phyloP scores from a whole-genome alignment of 2,797 vertebrate genomes.

The Molossus alvarezi region DNA sequence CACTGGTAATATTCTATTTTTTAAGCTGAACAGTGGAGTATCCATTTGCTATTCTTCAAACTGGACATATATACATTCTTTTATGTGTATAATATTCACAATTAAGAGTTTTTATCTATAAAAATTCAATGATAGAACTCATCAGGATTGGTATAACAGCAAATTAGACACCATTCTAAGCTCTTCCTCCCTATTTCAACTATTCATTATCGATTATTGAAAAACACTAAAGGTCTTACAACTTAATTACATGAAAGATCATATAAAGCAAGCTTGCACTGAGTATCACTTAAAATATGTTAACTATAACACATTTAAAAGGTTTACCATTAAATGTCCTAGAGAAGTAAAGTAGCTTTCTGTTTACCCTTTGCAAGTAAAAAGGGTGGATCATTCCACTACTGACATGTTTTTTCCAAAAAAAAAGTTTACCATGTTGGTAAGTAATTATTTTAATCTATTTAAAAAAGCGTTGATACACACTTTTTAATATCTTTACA shows the following conservation, averaged over 20 bases:
- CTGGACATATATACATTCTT: not conserved
- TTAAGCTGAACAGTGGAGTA: not conserved
- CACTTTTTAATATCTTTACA: slow-evolving; percentile 7
- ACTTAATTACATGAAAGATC: not conserved
- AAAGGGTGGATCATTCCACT: too few species aligned
- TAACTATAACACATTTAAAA: not conserved
- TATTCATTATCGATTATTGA: not conserved
- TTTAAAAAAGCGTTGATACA: slow-evolving; percentile 43
- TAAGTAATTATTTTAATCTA: slow-evolving; percentile 28
- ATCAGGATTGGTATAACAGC: not conserved
- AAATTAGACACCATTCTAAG: not conserved
- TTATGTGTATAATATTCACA: not conserved
- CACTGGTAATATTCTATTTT: not conserved
- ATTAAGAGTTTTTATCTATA: not conserved
- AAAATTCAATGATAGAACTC: not conserved
- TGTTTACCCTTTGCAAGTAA: too few species aligned
- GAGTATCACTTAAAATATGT: not conserved
- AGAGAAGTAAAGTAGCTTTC: too few species aligned
- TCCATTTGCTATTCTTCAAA: not conserved
- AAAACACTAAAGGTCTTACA: not conserved
- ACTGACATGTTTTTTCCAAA: too few species aligned
- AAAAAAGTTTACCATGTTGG: not conserved
- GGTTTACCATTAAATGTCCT: not conserved
- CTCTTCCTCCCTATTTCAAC: not conserved
- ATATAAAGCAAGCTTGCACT: not conserved